Evolutionary conservation across 2,888 invertebrate species (phyloP).

Genomic region (Caradrina kadenii): DNA sequence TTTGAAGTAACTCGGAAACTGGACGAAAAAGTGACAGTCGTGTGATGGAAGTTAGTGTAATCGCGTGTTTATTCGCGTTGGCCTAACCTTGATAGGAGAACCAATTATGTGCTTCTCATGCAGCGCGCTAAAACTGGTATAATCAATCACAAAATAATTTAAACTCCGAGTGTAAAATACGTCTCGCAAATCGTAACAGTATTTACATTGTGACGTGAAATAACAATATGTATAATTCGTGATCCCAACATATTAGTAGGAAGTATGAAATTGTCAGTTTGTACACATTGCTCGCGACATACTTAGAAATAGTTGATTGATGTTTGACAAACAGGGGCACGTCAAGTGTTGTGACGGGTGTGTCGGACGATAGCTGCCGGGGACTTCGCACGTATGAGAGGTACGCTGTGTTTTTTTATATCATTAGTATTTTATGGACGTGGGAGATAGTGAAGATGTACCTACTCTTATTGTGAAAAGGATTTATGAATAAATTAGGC

Average conservation of each 20-base stretch:
- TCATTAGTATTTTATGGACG: constrained; percentile 3
- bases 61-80: neutral
- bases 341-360: constrained; percentile 64
- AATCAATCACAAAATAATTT: neutral
- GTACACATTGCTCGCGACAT: constrained; percentile 56
- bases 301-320: constrained; percentile 62
- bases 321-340: constrained; percentile 70
- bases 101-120: neutral
- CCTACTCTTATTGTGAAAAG: neutral
- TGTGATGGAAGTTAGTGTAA: neutral
- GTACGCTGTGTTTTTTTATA: constrained; percentile 47
- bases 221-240: constrained; percentile 27
- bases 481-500: neutral
- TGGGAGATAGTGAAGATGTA: constrained; percentile 1
- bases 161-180: neutral
- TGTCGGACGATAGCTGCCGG: constrained; percentile 63
- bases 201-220: constrained; percentile 17
- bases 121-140: constrained; percentile 4
- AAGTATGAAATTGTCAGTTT: constrained; percentile 45
- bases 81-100: neutral
- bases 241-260: constrained; percentile 41
- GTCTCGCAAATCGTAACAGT: constrained; percentile 5
- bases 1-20: neutral
- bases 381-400: constrained; percentile 56
- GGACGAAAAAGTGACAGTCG: neutral